Conservation (phyloP, 2,888 invertebrate species). For the Timema cristinae region DNA sequence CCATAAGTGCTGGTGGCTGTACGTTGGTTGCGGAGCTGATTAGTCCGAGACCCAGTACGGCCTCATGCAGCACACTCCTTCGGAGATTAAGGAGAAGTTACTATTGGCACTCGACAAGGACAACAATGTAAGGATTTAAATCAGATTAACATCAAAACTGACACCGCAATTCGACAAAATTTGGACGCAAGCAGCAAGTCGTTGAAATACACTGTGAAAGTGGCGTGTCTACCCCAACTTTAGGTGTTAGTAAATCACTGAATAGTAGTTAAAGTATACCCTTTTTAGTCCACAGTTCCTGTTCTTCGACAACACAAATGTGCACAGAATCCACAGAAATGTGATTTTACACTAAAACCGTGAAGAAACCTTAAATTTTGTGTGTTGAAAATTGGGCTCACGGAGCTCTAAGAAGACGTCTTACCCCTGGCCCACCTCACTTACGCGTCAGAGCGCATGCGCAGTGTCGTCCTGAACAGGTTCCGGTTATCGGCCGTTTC, state of each 20-base stretch:
- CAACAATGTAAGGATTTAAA: constrained; percentile 84
- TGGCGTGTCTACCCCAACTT: constrained; percentile 34
- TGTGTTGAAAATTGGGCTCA: constrained; percentile 37
- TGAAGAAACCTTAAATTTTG: constrained; percentile 32
- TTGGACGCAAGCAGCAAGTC: constrained; percentile 41
- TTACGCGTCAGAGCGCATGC: constrained; percentile 39
- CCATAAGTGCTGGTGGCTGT: constrained; percentile 49
- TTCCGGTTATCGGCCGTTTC: constrained; percentile 21
- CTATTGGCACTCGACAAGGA: constrained; percentile 94
- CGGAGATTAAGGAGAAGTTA: constrained; percentile 93
- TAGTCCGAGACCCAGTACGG: constrained; percentile 47
- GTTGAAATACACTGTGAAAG: constrained; percentile 34
- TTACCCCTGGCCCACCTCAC: constrained; percentile 37
- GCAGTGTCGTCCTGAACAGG: constrained; percentile 31
- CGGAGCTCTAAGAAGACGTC: constrained; percentile 38
- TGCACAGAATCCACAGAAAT: constrained; percentile 30
- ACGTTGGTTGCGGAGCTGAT: constrained; percentile 47
- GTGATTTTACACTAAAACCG: constrained; percentile 27
- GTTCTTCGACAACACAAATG: constrained; percentile 24
- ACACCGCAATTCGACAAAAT: constrained; percentile 48
- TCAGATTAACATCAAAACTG: constrained; percentile 24
- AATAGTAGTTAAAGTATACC: constrained; percentile 31
- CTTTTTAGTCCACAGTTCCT: constrained; percentile 28
- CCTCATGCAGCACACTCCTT: constrained; percentile 53
- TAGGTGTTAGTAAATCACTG: constrained; percentile 31